Evolutionary conservation across 2,113 vertebrate species (phyloP).

Genomic region (Poecilia latipinna): DNA sequence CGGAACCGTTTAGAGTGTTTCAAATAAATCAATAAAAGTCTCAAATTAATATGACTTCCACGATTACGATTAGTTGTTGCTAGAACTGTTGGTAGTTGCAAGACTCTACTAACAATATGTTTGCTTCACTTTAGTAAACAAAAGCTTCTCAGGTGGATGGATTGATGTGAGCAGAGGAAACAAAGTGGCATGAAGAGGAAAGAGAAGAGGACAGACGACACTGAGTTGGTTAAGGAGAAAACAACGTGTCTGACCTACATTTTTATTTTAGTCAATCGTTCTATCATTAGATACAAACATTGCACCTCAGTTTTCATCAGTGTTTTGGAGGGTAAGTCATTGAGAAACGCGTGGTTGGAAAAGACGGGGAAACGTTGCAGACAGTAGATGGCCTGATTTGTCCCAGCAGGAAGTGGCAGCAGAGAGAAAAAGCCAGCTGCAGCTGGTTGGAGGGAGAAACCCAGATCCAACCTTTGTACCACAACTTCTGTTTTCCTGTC

Average conservation of each 20-base stretch:
- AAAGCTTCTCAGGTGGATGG: too few relatives aligned
- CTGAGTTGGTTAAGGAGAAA: not conserved
- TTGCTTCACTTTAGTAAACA: not conserved
- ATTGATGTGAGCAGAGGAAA: not conserved
- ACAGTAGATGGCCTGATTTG: slow-evolving; percentile 43
- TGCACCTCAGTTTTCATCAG: slow-evolving; percentile 6
- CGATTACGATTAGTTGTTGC: too few relatives aligned
- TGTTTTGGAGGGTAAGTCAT: slow-evolving; percentile 31
- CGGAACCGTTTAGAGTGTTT: too few relatives aligned
- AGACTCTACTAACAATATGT: too few relatives aligned
- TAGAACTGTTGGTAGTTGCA: too few relatives aligned
- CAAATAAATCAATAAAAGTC: too few relatives aligned
- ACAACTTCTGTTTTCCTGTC: not conserved
- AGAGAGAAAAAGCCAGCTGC: slow-evolving; percentile 43
- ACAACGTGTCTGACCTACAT: slow-evolving; percentile 36
- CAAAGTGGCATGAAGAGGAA: slow-evolving; percentile 21
- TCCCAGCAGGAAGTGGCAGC: slow-evolving; percentile 40
- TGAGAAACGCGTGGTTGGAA: slow-evolving; percentile 31
- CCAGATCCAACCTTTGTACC: slow-evolving; percentile 22
- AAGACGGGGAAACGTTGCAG: not conserved
- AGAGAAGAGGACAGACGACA: not conserved
- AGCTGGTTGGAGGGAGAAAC: slow-evolving; percentile 27
- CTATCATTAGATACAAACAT: slow-evolving; percentile 7
- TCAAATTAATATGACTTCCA: too few relatives aligned
- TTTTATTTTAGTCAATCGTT: not conserved